These are phyloP conservation scores for Xenops minutus DNA, from an alignment of 2,797 vertebrate species.

Conservation along the genomic window DNA sequence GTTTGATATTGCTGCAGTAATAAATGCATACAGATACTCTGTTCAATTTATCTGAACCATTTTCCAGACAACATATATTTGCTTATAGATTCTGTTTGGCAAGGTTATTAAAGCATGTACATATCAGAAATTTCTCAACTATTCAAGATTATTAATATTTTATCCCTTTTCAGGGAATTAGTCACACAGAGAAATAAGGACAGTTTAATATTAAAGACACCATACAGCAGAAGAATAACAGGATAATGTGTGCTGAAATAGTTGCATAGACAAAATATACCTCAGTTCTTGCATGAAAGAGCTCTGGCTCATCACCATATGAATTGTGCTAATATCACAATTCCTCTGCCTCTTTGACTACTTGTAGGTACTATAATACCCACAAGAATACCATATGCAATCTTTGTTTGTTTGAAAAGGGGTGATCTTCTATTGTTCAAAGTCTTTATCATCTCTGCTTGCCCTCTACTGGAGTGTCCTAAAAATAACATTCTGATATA, in stretches of 20 bases:
- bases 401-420: neutral
- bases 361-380: neutral
- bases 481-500: neutral
- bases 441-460: neutral
- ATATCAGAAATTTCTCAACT: neutral
- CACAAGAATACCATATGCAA: neutral
- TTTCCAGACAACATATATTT: neutral
- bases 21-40: neutral
- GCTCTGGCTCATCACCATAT: neutral
- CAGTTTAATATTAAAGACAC: neutral
- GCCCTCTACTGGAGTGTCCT: neutral
- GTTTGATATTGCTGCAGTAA: neutral
- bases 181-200: neutral
- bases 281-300: neutral
- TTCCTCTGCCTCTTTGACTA: neutral
- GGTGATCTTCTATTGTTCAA: neutral
- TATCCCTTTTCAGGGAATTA: neutral
- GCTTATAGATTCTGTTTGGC: neutral
- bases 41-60: neutral
- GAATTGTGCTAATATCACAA: neutral
- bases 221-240: neutral
- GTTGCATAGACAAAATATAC: neutral
- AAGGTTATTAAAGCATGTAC: neutral
- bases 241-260: neutral
- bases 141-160: neutral